Evolutionary conservation across 2,888 invertebrate genomes (phyloP).

Genomic region (Nebria salina): DNA sequence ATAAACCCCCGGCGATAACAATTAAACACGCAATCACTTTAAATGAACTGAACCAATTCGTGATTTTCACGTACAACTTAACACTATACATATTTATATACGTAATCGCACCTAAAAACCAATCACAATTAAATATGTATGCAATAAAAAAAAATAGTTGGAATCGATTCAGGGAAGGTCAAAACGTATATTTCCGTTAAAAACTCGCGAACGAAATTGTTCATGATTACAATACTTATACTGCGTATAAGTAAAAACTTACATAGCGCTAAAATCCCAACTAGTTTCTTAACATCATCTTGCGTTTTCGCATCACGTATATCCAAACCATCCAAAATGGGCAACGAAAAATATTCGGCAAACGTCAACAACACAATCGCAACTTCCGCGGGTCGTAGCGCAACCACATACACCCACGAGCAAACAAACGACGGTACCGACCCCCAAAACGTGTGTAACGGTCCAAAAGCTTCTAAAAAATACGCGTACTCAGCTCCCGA

Average conservation of each 20-base stretch:
- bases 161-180: too few species aligned
- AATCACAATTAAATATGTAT: conserved; percentile 36
- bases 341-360: conserved; percentile 78
- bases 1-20: conserved; percentile 80
- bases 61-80: conserved; percentile 80
- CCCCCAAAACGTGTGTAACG: conserved; percentile 75
- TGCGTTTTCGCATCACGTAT: conserved; percentile 59
- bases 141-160: too few species aligned
- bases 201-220: too few species aligned
- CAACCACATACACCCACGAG: conserved; percentile 80
- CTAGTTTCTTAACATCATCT: conserved; percentile 68
- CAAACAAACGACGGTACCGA: conserved; percentile 78
- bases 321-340: conserved; percentile 66
- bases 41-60: conserved; percentile 82
- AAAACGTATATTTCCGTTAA: conserved; percentile 26
- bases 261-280: conserved; percentile 74
- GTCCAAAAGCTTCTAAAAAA: conserved; percentile 77
- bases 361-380: conserved; percentile 81
- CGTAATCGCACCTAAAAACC: conserved; percentile 73
- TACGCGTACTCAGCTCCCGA: conserved; percentile 87
- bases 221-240: too few species aligned
- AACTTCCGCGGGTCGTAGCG: conserved; percentile 80
- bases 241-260: too few species aligned
- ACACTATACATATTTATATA: conserved; percentile 82
- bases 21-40: conserved; percentile 81